Evolutionary conservation across 2,888 invertebrate species (phyloP), one percentile per base, ranked within the genome.

Genomic region (Ormyrus thymus): DNA sequence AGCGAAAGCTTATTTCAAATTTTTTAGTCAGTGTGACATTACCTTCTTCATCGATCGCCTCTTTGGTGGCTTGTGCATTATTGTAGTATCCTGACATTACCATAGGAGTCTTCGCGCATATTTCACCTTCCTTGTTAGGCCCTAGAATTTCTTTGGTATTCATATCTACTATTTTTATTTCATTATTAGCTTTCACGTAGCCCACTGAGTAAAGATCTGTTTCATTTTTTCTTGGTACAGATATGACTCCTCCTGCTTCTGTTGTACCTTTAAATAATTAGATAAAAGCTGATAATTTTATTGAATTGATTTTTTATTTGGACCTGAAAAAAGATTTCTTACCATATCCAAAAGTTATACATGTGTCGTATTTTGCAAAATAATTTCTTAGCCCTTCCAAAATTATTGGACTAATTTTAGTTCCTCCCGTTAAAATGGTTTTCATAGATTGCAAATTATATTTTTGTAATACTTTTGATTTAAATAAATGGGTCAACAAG

Each of bases 11-110:
- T n/a, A n/a, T 29, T 29, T 29, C 2, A 29, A 29, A 29, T 29
- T 29, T 29, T 4, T 3, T 29, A 29, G 29, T 29, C 29, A 29
- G 4, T 29, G 29, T 4, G 29, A 1, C 29, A 29, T 13, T 74
- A 85, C 92, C 85, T 58, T 85, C 82, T 29, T 78, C 66, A 65
- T 85, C 84, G 45, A 85, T 72, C 7, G 75, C 64, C 64, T 81
- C 78, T 51, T 77, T 81, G 0, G 83, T 84, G 15, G 79, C 82
- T 56, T 75, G 55, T 1, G 81, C 82, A 76, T 83, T 82, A 0
- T 72, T 29, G 43, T 79, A 82, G 64, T 84, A 84, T 55, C 82
- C 74, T 8, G 58, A 74, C 82, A 83, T 83, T 62, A 81, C 74
- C n/a, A 59, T 72, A 0, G 62, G 62, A 13, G 82, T 71, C 70